phyloP scores from a whole-genome alignment of 2,113 vertebrate species.

The Psammodynastes pulverulentus region DNA sequence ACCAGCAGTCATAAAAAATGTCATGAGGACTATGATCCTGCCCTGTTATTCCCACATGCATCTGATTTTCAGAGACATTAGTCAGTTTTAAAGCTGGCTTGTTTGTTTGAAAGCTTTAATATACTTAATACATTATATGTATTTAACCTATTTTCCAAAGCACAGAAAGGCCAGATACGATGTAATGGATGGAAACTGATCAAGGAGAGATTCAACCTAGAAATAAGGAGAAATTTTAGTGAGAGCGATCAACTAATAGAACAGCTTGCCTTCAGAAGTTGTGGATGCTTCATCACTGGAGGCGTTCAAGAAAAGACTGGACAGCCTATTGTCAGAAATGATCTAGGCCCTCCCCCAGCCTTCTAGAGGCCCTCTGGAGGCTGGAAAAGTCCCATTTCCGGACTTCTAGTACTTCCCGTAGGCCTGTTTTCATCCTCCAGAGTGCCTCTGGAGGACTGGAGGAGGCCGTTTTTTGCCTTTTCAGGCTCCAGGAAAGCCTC shows the following conservation, averaged over 20 bases:
- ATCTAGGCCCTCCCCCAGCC: too few relatives aligned
- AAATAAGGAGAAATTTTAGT: background rate
- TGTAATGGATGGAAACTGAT: background rate
- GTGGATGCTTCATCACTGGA: background rate
- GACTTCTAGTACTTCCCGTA: too few relatives aligned
- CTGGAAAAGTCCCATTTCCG: too few relatives aligned
- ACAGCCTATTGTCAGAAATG: background rate
- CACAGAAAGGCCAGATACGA: background rate
- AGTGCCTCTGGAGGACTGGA: too few relatives aligned
- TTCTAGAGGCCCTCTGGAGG: too few relatives aligned
- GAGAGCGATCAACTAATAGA: background rate
- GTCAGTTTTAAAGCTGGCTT: background rate
- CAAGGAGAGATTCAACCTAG: background rate
- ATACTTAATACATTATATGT: background rate
- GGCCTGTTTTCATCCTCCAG: too few relatives aligned
- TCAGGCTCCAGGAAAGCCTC: too few relatives aligned
- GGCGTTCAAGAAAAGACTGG: background rate
- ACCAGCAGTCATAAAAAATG: background rate
- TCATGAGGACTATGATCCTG: background rate
- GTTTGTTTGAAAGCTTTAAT: background rate
- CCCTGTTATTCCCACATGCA: background rate
- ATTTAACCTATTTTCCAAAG: background rate
- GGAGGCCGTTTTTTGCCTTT: too few relatives aligned
- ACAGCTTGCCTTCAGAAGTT: background rate
- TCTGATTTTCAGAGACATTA: background rate